Evolutionary conservation across 2,888 invertebrate genomes (phyloP).

Genomic region (Ceratothoa steindachneri): DNA sequence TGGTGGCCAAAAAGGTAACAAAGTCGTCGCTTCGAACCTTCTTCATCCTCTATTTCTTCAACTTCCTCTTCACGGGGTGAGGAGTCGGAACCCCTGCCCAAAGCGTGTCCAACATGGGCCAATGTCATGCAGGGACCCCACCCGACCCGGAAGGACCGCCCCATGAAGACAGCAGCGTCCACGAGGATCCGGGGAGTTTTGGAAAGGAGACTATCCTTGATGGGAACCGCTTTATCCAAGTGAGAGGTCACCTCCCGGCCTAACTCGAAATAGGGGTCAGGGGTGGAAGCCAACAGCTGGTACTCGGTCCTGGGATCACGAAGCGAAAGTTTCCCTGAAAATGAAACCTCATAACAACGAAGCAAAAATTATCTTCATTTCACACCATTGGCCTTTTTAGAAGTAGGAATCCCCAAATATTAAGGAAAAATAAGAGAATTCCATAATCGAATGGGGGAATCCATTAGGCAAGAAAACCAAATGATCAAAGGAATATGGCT

Average conservation of each 20-base stretch:
- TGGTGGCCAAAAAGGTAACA: too few species aligned
- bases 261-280: background rate
- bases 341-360: background rate
- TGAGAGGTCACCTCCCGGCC: conserved; percentile 29
- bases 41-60: background rate
- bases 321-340: background rate
- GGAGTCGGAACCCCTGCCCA: background rate
- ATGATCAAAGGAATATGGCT: too few species aligned
- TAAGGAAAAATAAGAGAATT: too few species aligned
- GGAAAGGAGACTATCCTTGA: conserved; percentile 18
- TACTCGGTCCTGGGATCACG: conserved; percentile 36
- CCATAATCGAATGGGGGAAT: too few species aligned
- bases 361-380: too few species aligned
- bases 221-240: conserved; percentile 18
- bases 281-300: conserved; percentile 19
- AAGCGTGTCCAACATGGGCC: conserved; percentile 53
- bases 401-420: background rate
- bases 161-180: conserved; percentile 54
- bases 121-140: conserved; percentile 67
- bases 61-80: background rate
- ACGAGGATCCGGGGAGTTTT: conserved; percentile 48
- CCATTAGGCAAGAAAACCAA: too few species aligned
- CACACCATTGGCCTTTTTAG: background rate
- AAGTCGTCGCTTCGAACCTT: too few species aligned
- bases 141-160: conserved; percentile 63